Evolutionary conservation across 2,888 invertebrate genomes (phyloP), one percentile per base, ranked within the genome.

Genomic region (Caenorhabditis imperialis): DNA sequence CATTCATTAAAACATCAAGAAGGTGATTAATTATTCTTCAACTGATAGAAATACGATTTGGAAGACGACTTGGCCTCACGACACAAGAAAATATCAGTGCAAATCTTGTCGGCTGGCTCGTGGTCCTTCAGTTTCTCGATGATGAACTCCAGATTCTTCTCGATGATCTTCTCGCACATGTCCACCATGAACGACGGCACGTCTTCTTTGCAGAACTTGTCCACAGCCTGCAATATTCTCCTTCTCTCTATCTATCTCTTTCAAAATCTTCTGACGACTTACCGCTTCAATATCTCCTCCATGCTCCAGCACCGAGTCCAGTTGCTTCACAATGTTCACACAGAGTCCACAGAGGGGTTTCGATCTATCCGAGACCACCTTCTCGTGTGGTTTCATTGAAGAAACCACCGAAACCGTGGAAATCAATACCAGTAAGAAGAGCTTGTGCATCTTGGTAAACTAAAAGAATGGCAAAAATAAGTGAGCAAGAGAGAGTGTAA

Each of bases 161-260:
- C 75, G 63, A 75, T 75, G n/a, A 75, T 47, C 23, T 75, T 75
- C 38, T 69, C 69, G 42, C 75, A 75, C 51, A 58, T 70, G 42
- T 62, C 58, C 7, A 70, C 75, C 51, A 75, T 67, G 35, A 74
- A 74, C 20, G 61, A 61, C 3, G 60, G 60, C 23, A 74, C 74
- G 33, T 74, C 74, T 47, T 69, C 62, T 35, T 67, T 57, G 62
- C 74, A 74, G 69, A 74, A 74, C 40, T 61, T 53, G 60, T 74
- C 61, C n/a, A 74, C 69, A 4, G 62, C 74, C 74, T 73, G 60
- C 2, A 67, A n/a, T n/a, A n/a, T n/a, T n/a, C n/a, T 20, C 22
- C 18, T 10, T 7, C 8, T 22, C 23, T 8, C 7, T 12, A 47
- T 42, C 18, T 42, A 20, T 42, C 20, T 42, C 16, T 20, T 42